Conservation (phyloP, 2,888 invertebrate species). For the Drosophila recens region DNA sequence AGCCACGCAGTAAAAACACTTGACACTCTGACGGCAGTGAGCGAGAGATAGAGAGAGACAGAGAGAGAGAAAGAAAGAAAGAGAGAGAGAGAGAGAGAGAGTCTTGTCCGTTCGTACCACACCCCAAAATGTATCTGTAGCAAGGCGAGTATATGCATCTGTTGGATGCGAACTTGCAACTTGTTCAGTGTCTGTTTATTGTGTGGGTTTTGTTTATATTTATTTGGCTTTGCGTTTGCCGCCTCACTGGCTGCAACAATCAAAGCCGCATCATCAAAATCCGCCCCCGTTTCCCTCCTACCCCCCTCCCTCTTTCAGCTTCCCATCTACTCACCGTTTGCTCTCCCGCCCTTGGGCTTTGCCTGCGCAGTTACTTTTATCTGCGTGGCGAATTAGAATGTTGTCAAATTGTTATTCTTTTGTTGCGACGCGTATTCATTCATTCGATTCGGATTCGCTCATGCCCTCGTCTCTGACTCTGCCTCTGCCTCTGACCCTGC, state of each 20-base stretch:
- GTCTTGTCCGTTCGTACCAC: constrained; percentile 4
- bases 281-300: constrained; percentile 29
- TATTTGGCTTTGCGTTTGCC: constrained; percentile 82
- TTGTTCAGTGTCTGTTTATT: constrained; percentile 20
- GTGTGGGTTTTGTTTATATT: constrained; percentile 72
- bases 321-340: neutral
- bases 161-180: constrained; percentile 41
- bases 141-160: constrained; percentile 28
- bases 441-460: constrained; percentile 79
- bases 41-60: neutral
- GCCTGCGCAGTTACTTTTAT: constrained; percentile 77
- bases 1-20: constrained; percentile 73
- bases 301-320: neutral
- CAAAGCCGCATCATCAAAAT: constrained; percentile 63
- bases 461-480: neutral
- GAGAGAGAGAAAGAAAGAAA: neutral
- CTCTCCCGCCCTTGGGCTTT: constrained; percentile 5
- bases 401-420: constrained; percentile 85
- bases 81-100: neutral
- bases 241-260: constrained; percentile 72
- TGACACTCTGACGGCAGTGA: constrained; percentile 66
- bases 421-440: constrained; percentile 79
- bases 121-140: constrained; percentile 42
- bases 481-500: constrained; percentile 18
- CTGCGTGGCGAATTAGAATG: constrained; percentile 84